Percentiles rank a stretch among this genome's conserved stretches.
These are phyloP conservation scores for Microctonus brassicae DNA, from an alignment of 2,888 invertebrate species.

Conservation along the genomic window DNA sequence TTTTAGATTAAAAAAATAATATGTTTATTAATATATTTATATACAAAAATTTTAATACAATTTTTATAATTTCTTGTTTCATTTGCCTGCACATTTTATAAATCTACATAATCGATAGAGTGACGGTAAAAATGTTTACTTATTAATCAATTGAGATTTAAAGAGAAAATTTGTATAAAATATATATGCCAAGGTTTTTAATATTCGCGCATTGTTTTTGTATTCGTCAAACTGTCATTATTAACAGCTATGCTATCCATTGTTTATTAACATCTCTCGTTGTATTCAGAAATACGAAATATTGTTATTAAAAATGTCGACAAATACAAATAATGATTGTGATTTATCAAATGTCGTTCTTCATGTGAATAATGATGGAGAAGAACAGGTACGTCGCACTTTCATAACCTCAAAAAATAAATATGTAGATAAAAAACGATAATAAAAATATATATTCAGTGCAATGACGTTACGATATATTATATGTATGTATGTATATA, in stretches of 20 bases:
- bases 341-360: constrained; percentile 47
- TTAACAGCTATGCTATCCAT: background rate
- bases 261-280: background rate
- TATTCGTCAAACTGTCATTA: background rate
- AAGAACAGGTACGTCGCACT: constrained; percentile 36
- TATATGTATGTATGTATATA: no score
- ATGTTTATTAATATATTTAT: background rate
- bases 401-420: background rate
- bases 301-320: constrained; percentile 34
- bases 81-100: background rate
- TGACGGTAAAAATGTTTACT: background rate
- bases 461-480: constrained; percentile 24
- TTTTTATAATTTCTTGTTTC: background rate
- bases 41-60: background rate
- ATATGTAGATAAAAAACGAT: no score
- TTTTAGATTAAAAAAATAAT: background rate
- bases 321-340: constrained; percentile 27
- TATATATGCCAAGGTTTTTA: background rate
- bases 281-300: background rate
- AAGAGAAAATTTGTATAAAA: background rate
- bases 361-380: constrained; percentile 33
- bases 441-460: no score
- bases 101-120: background rate
- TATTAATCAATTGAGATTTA: background rate
- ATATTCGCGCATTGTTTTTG: background rate